Percentiles rank a stretch among this genome's conserved stretches.
Conservation (phyloP, 1,140 invertebrate genomes). For the Neodiprion pinetum region DNA sequence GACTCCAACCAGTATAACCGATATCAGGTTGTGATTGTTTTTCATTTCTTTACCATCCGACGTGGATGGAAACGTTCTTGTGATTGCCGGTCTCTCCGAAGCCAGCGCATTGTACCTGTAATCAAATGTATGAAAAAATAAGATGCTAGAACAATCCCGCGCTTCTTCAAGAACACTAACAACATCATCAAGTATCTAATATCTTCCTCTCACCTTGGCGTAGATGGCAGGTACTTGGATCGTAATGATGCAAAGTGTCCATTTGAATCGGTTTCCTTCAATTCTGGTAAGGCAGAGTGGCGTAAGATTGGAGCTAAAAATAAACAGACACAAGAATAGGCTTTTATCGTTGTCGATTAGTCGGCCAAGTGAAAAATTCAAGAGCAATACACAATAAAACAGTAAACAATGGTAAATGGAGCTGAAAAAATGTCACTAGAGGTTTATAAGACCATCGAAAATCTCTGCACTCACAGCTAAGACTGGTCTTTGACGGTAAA, state of each 20-base stretch:
- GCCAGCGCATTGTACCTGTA: neutral
- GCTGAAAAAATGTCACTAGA: no score
- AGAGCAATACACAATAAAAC: neutral
- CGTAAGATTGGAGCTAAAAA: slow-evolving; percentile 43
- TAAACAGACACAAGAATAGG: slow-evolving; percentile 21
- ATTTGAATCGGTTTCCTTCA: slow-evolving; percentile 55
- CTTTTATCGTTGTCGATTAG: neutral
- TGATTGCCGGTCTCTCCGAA: neutral
- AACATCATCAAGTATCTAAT: no score
- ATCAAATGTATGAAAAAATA: neutral
- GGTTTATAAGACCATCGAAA: neutral
- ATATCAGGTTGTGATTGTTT: slow-evolving; percentile 67
- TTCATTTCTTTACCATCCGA: slow-evolving; percentile 43
- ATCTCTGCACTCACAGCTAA: slow-evolving; percentile 44
- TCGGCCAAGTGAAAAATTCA: slow-evolving; percentile 13
- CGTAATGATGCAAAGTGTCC: slow-evolving; percentile 52
- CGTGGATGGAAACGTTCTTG: slow-evolving; percentile 46
- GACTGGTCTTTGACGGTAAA: slow-evolving; percentile 39
- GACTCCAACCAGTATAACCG: slow-evolving; percentile 67
- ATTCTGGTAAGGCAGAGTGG: slow-evolving; percentile 41
- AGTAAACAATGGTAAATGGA: no score
- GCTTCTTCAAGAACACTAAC: no score
- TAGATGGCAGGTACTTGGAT: slow-evolving; percentile 45
- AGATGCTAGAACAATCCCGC: no score
- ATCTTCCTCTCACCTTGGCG: slow-evolving; percentile 38